Evolutionary conservation across 2,888 invertebrate species (phyloP).

Genomic region (Latrodectus elegans): DNA sequence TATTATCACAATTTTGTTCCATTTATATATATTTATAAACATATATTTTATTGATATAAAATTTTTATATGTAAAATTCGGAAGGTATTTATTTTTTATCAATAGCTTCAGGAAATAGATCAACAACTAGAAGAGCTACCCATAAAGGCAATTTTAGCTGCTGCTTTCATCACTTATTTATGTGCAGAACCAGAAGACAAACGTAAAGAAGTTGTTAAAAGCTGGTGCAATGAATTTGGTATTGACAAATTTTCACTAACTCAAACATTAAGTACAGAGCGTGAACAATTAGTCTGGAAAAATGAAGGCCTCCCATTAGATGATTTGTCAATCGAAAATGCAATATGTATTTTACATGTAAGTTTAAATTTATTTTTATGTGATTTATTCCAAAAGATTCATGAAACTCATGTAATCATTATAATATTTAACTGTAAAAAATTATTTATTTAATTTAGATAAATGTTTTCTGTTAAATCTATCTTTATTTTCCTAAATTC

Average conservation of each 20-base stretch:
- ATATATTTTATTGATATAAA: not conserved
- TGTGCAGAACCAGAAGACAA: slow-evolving; percentile 83
- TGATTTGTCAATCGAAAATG: slow-evolving; percentile 86
- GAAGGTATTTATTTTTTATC: slow-evolving; percentile 19
- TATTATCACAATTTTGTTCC: too few species aligned
- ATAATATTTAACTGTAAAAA: not conserved
- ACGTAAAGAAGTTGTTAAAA: slow-evolving; percentile 77
- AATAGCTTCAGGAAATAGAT: slow-evolving; percentile 77
- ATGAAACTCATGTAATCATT: too few species aligned
- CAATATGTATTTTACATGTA: slow-evolving; percentile 85
- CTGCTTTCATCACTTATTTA: slow-evolving; percentile 87
- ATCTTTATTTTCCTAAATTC: not conserved
- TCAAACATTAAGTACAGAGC: slow-evolving; percentile 81
- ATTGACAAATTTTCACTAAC: slow-evolving; percentile 78
- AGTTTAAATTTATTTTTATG: slow-evolving; percentile 24
- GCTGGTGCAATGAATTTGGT: slow-evolving; percentile 76
- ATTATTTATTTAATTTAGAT: not conserved
- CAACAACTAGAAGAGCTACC: slow-evolving; percentile 81
- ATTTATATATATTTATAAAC: too few species aligned
- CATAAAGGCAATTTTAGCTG: slow-evolving; percentile 82
- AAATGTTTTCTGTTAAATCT: not conserved
- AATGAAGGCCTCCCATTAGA: slow-evolving; percentile 88
- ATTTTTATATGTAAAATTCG: not conserved
- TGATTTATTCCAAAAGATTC: too few species aligned
- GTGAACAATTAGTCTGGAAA: slow-evolving; percentile 89